Evolutionary conservation across 2,113 vertebrate genomes (phyloP), one percentile per base, ranked within the genome.

Genomic region (Dicrurus megarhynchus): DNA sequence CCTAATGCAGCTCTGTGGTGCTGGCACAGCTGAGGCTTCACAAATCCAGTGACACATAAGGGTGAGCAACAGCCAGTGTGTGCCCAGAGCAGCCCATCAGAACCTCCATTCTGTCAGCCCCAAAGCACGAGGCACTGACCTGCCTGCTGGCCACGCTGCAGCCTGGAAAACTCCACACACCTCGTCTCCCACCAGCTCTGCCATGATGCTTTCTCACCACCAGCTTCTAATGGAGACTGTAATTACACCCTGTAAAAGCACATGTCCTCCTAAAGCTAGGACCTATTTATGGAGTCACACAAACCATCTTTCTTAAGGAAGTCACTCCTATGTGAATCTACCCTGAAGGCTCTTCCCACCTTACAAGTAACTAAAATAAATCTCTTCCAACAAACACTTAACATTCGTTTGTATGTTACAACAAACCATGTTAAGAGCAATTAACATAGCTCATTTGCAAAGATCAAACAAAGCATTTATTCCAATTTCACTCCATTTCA

Each of bases 91-190:
- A 76, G 24, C 91, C 39, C 75, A 13, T 8, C 41, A 69, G 83
- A 27, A 7, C 19, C 56, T 69, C 56, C 49, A 23, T 5, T 5
- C 27, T 26, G 32, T 7, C 69, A 30, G 82, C 70, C 46, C 44
- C 74, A 32, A 32, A 53, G 50, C 57, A 33, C 0, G 0, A 33
- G 44, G 47, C 35, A 17, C 55, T 4, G 41, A 14, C 7, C 35
- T 22, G 61, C 8, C 6, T 20, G 47, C 71, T 30, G 49, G 71
- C 30, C 87, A 24, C 11, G 0, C 17, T 6, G 16, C 56, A 35
- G 30, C 4, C 65, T 41, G 46, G 52, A 64, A 28, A 80, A 13
- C n/a, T 41, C 80, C 47, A 30, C 42, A 1, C 0, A 0, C 12
- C 50, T 65, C 9, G 0, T 16, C 44, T 24, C 56, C 26, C 55